Evolutionary conservation across 2,797 vertebrate genomes (phyloP), one percentile per base, ranked within the genome.

Genomic region (Astyanax mexicanus): DNA sequence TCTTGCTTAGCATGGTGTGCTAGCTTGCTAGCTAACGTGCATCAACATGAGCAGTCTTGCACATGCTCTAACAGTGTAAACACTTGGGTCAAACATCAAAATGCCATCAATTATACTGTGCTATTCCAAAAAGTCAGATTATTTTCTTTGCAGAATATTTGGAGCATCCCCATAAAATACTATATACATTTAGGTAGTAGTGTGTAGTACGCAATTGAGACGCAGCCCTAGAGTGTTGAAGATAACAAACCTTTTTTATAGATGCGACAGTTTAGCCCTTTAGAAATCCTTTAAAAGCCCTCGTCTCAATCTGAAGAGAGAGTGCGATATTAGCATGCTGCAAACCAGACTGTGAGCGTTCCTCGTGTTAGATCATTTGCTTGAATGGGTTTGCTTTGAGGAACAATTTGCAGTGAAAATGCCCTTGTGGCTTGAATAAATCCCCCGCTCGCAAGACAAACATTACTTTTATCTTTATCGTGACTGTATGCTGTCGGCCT

Each of bases 331-430:
- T 72, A 67, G 44, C 61, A 52, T 60, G 17, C 52, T 4, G 21
- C 42, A 35, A 19, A 47, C 9, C 42, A 17, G n/a, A 44, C 45
- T 13, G 42, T 17, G 29, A 57, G 25, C 66, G 74, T 42, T 6
- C 52, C 55, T 32, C 21, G 42, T 51, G 73, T 51, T 61, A 68
- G 75, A 71, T 73, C 78, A 69, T 74, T 69, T 67, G 52, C 77
- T 78, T 35, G 45, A 77, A 69, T 71, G 61, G 60, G 32, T 64
- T 79, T 79, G 71, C 72, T 70, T 74, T 54, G 25, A 76, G 74
- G 60, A 71, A 25, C 62, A 42, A 44, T 81, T 80, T 80, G 57
- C 54, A 57, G 35, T 2, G 42, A 54, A 83, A 65, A 72, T 57
- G 79, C 77, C 52, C 76, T 67, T 21, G 40, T 62, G 64, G 45